These are phyloP conservation scores for Psammodynastes pulverulentus DNA, from an alignment of 2,113 vertebrate species.

Conservation along the genomic window DNA sequence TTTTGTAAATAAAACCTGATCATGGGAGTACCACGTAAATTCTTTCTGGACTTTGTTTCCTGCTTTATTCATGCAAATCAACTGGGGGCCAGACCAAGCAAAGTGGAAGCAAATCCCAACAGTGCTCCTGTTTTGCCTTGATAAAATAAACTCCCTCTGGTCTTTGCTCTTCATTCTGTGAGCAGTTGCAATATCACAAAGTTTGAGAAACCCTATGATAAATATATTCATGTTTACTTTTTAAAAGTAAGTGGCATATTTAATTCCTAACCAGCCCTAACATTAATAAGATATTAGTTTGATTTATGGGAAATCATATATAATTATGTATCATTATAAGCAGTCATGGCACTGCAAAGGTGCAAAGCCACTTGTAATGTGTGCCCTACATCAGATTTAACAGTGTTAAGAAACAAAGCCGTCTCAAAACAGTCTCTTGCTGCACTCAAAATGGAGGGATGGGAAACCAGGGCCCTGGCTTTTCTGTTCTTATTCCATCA, in stretches of 20 bases:
- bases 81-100: not conserved
- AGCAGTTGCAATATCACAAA: not conserved
- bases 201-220: not conserved
- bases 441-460: not conserved
- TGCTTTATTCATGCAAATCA: not conserved
- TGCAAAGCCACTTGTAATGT: not conserved
- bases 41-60: not conserved
- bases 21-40: not conserved
- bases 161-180: not conserved
- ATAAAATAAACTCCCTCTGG: not conserved
- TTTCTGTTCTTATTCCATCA: not conserved
- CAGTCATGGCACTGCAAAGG: not conserved
- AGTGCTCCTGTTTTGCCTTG: not conserved
- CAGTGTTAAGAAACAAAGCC: not conserved
- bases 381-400: not conserved
- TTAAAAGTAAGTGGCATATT: not conserved
- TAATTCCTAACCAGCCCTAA: not conserved
- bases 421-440: not conserved
- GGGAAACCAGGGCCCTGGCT: not conserved
- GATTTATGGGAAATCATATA: not conserved
- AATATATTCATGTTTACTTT: not conserved
- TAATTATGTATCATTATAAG: not conserved
- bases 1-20: not conserved
- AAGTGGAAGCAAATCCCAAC: not conserved
- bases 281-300: not conserved